Percentiles rank a stretch among this genome's conserved stretches.
Conservation (phyloP, 1,140 invertebrate species). For the Galendromus occidentalis region DNA sequence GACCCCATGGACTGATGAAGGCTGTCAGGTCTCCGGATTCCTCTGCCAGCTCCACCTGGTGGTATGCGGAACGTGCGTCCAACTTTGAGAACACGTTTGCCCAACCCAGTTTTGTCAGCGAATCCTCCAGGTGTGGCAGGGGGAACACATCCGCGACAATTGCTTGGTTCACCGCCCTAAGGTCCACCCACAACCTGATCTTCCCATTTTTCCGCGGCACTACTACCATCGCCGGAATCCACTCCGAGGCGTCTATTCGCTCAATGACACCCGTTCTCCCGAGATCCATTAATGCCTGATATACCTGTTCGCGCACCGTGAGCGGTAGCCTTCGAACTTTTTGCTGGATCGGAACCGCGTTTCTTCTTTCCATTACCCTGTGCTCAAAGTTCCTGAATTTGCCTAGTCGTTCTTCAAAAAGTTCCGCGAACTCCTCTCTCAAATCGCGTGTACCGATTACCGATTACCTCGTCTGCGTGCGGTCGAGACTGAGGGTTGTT, state of each 20-base stretch:
- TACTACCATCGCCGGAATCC: background rate
- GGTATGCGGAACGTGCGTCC: constrained; percentile 10
- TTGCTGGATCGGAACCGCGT: background rate
- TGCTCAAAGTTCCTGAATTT: background rate
- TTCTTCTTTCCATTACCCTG: background rate
- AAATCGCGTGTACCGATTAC: too few species aligned
- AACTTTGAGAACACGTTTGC: constrained; percentile 5
- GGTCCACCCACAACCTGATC: constrained; percentile 11
- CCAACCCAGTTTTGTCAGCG: background rate
- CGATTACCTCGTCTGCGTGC: too few species aligned
- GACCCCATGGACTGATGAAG: background rate
- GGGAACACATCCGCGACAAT: constrained; percentile 12
- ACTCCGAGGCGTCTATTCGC: background rate
- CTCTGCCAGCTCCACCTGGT: constrained; percentile 11
- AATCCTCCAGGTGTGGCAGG: constrained; percentile 8
- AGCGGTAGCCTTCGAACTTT: background rate
- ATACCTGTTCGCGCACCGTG: background rate
- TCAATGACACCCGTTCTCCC: background rate
- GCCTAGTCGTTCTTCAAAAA: background rate
- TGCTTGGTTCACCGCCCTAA: background rate
- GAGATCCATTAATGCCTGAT: background rate
- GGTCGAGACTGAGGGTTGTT: too few species aligned
- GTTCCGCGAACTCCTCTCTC: background rate
- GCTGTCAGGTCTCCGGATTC: background rate
- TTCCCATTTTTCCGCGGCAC: constrained; percentile 7